phyloP scores from a whole-genome alignment of 2,797 vertebrate species.

The Gephyroberyx darwinii region DNA sequence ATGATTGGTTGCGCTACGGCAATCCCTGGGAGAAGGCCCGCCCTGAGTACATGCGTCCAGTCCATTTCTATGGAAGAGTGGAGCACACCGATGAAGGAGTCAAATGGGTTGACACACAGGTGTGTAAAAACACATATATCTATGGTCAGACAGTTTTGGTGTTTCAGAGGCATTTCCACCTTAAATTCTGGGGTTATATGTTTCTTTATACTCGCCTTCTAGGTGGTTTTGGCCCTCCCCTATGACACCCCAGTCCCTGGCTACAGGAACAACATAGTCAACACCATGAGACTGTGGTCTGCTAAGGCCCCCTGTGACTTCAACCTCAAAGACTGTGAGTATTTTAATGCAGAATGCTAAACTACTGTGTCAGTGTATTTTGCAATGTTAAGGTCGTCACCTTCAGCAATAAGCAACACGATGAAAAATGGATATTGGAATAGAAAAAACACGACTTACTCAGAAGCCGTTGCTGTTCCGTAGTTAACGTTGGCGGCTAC shows the following conservation, averaged over 20 bases:
- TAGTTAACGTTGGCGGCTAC: conserved; percentile 92
- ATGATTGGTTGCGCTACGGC: conserved; percentile 94
- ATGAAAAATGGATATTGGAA: not conserved
- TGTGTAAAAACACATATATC: conserved; percentile 52
- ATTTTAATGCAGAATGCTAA: not conserved
- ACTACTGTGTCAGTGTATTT: not conserved
- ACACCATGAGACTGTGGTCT: conserved; percentile 95
- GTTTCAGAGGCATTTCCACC: too few species aligned
- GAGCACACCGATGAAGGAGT: conserved; percentile 85
- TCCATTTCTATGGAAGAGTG: conserved; percentile 90
- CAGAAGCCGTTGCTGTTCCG: conserved; percentile 12
- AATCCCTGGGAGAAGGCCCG: conserved; percentile 96
- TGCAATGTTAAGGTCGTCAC: not conserved
- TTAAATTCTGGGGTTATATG: not conserved
- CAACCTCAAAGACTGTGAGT: conserved; percentile 93
- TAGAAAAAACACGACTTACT: not conserved
- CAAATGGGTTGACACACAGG: conserved; percentile 93
- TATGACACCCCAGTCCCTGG: conserved; percentile 92
- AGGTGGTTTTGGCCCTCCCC: conserved; percentile 90
- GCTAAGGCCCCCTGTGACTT: conserved; percentile 93
- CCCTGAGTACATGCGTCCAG: conserved; percentile 89
- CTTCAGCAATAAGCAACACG: too few species aligned
- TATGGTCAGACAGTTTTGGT: too few species aligned
- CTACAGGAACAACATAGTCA: conserved; percentile 91
- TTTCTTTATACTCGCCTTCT: not conserved